Conservation (phyloP, 2,113 vertebrate species). For the Salvelinus namaycush region DNA sequence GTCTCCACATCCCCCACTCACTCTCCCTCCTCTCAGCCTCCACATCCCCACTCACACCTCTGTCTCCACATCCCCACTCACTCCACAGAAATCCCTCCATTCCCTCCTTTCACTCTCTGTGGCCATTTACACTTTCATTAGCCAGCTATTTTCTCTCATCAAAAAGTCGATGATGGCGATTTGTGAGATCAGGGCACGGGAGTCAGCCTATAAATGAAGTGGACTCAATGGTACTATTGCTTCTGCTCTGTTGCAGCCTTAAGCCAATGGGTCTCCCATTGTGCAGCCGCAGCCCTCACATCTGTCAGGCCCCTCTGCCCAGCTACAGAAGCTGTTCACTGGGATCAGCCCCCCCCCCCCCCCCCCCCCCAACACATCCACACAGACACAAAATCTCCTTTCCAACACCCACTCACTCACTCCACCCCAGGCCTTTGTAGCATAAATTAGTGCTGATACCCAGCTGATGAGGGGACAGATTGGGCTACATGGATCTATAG, state of each 20-base stretch:
- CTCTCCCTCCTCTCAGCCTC: no score
- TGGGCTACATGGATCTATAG: neutral
- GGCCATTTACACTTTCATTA: conserved; percentile 61
- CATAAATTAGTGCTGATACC: conserved; percentile 7
- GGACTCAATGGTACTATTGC: conserved; percentile 57
- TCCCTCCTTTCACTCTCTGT: conserved; percentile 30
- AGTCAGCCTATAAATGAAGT: conserved; percentile 55
- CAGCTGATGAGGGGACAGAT: neutral
- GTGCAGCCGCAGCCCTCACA: conserved; percentile 48
- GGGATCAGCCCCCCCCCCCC: conserved; percentile 26
- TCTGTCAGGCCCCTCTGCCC: conserved; percentile 42
- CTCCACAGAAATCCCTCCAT: conserved; percentile 7
- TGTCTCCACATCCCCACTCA: no score
- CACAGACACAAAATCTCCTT: neutral
- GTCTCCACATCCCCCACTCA: no score
- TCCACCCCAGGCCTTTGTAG: neutral
- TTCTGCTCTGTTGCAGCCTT: conserved; percentile 51
- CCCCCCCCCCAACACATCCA: conserved; percentile 25
- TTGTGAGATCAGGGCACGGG: conserved; percentile 48
- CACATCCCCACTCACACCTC: no score
- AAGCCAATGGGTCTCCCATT: conserved; percentile 40
- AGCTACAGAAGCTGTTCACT: conserved; percentile 8
- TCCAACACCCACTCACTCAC: neutral
- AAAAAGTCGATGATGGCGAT: conserved; percentile 43
- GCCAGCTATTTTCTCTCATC: conserved; percentile 56